phyloP scores from a whole-genome alignment of 2,113 vertebrate species.

The Halcyon malimbica region DNA sequence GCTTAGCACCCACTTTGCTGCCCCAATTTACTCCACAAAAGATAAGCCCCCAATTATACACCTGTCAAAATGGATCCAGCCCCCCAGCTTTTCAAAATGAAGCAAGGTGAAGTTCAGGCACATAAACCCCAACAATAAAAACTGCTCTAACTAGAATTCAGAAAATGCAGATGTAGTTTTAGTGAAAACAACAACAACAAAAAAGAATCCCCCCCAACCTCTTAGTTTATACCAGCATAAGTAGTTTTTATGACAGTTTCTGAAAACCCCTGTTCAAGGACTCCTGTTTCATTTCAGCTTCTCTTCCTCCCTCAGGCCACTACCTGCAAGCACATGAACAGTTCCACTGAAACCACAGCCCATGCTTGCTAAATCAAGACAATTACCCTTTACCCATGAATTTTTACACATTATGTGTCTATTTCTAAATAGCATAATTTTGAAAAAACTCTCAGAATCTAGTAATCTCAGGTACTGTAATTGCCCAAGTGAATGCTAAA shows the following conservation, averaged over 20 bases:
- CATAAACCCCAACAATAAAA: background rate
- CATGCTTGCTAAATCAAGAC: background rate
- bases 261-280: background rate
- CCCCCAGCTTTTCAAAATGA: background rate
- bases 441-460: background rate
- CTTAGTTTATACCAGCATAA: background rate
- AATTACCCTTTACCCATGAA: rapidly evolving
- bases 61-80: background rate
- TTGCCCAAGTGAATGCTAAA: background rate
- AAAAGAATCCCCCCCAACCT: background rate
- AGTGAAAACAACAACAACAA: background rate
- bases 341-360: background rate
- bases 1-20: background rate
- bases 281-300: background rate
- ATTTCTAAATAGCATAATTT: background rate
- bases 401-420: background rate
- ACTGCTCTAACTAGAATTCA: background rate
- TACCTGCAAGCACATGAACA: background rate
- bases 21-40: background rate
- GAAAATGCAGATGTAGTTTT: background rate
- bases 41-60: background rate
- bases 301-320: background rate
- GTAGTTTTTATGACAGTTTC: background rate
- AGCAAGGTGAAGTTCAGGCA: background rate
- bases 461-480: background rate